These are phyloP conservation scores for Seriola rivoliana DNA, from an alignment of 2,113 vertebrate species.

Conservation along the genomic window DNA sequence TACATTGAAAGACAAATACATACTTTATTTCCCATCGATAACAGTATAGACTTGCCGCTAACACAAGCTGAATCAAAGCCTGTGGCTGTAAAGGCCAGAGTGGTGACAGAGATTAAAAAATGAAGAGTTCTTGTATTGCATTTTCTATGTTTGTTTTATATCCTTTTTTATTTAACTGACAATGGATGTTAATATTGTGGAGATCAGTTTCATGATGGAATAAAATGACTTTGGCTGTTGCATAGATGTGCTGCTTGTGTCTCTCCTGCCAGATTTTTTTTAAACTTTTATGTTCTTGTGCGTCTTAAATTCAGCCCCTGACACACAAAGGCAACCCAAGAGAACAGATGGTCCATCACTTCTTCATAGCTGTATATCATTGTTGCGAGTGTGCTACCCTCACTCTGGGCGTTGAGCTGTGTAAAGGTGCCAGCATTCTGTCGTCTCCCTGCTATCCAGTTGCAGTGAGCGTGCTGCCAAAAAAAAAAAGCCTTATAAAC, in stretches of 20 bases:
- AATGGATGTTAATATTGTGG: constrained; percentile 64
- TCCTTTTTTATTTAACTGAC: constrained; percentile 77
- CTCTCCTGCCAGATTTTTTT: constrained; percentile 34
- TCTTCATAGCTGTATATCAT: constrained; percentile 45
- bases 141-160: constrained; percentile 78
- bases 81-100: constrained; percentile 36
- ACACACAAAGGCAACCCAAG: constrained; percentile 32
- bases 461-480: constrained; percentile 25
- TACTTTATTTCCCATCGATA: constrained; percentile 29
- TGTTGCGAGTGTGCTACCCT: constrained; percentile 1
- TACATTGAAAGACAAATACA: constrained; percentile 35
- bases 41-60: neutral
- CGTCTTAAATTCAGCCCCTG: constrained; percentile 27
- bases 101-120: constrained; percentile 10
- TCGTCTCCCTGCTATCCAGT: constrained; percentile 27
- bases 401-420: constrained; percentile 31
- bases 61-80: constrained; percentile 32
- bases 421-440: constrained; percentile 31
- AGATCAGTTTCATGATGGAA: constrained; percentile 71
- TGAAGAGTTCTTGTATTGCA: constrained; percentile 28
- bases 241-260: constrained; percentile 12
- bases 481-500: constrained; percentile 26
- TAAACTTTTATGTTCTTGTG: constrained; percentile 28
- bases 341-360: constrained; percentile 66
- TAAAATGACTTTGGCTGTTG: constrained; percentile 68